Evolutionary conservation across 2,113 vertebrate genomes (phyloP).

Genomic region (Brachionichthys hirsutus): DNA sequence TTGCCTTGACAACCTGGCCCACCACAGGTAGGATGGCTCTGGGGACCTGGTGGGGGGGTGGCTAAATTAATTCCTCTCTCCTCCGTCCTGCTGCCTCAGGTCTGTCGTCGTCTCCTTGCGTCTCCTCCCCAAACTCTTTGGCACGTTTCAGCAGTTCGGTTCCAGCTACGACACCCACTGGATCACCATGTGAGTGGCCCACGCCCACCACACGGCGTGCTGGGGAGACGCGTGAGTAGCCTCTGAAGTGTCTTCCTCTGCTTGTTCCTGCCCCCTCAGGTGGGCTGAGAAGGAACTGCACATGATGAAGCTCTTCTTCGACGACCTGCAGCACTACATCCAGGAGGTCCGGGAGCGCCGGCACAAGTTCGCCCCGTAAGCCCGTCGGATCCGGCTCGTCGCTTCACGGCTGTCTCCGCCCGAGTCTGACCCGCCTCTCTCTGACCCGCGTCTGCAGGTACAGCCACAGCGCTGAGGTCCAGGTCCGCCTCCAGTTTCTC

Average conservation of each 20-base stretch:
- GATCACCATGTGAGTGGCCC: slow-evolving; percentile 94
- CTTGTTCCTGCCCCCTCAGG: slow-evolving; percentile 75
- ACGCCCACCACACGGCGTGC: too few species aligned
- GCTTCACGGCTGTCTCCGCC: too few species aligned
- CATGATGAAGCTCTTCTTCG: slow-evolving; percentile 99
- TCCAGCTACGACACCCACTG: slow-evolving; percentile 99
- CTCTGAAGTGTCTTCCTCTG: too few species aligned
- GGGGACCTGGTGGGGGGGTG: too few species aligned
- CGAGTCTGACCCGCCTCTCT: background rate
- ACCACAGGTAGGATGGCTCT: slow-evolving; percentile 87
- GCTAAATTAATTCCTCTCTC: too few species aligned
- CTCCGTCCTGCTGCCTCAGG: slow-evolving; percentile 76
- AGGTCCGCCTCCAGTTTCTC: slow-evolving; percentile 97
- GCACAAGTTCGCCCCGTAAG: slow-evolving; percentile 95
- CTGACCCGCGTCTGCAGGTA: slow-evolving; percentile 77
- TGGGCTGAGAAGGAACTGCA: slow-evolving; percentile 99
- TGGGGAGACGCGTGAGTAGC: too few species aligned
- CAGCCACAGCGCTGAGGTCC: slow-evolving; percentile 96
- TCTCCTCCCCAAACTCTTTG: slow-evolving; percentile 95
- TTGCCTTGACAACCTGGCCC: slow-evolving; percentile 96
- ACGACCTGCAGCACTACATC: slow-evolving; percentile 97
- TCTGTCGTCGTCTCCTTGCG: slow-evolving; percentile 97
- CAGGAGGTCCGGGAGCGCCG: slow-evolving; percentile 89
- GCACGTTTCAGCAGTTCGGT: slow-evolving; percentile 98
- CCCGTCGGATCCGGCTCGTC: slow-evolving; percentile 45